Evolutionary conservation across 2,797 vertebrate genomes (phyloP).

Genomic region (Hyperoplus immaculatus): DNA sequence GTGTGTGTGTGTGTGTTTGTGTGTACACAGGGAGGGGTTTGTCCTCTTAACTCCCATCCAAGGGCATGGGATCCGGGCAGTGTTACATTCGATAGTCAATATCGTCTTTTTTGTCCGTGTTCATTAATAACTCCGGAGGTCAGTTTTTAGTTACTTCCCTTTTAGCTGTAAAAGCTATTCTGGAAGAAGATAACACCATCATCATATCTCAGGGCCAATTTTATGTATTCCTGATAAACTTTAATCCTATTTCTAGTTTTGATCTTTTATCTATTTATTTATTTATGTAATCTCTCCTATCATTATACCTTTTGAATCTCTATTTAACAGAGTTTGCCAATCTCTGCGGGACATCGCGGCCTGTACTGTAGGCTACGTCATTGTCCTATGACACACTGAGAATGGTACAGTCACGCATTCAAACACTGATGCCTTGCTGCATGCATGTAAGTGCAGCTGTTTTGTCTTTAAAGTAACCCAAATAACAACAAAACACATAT

Average conservation of each 20-base stretch:
- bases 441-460: background rate
- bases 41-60: conserved; percentile 66
- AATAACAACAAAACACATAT: background rate
- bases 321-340: conserved; percentile 32
- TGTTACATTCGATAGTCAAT: conserved; percentile 72
- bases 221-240: conserved; percentile 33
- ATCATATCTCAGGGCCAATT: background rate
- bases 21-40: conserved; percentile 11
- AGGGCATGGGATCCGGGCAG: conserved; percentile 63
- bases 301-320: conserved; percentile 24
- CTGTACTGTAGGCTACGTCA: conserved; percentile 10
- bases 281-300: conserved; percentile 15
- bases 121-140: conserved; percentile 71
- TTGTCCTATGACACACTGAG: conserved; percentile 42
- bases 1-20: conserved; percentile 27
- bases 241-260: conserved; percentile 27
- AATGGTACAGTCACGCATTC: conserved; percentile 33
- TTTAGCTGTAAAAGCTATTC: conserved; percentile 44
- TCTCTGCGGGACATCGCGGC: conserved; percentile 48
- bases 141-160: conserved; percentile 59
- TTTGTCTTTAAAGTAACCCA: conserved; percentile 2
- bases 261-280: conserved; percentile 16
- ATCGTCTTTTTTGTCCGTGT: conserved; percentile 49
- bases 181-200: conserved; percentile 28
- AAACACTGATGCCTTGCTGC: conserved; percentile 20